Evolutionary conservation across 2,797 vertebrate genomes (phyloP).

Genomic region (Spondyliosoma cantharus): DNA sequence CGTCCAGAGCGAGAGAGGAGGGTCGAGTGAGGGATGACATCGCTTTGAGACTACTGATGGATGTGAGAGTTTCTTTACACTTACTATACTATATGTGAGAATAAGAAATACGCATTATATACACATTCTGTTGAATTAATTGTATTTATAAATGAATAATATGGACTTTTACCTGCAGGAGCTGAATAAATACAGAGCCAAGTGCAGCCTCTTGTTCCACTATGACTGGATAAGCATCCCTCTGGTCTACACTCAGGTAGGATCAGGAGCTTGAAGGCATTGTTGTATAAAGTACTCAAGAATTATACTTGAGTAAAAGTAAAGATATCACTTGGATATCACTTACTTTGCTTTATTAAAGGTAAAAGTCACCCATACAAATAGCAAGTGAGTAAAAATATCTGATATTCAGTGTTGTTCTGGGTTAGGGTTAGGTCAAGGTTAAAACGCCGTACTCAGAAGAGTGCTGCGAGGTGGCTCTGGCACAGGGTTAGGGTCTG

Average conservation of each 20-base stretch:
- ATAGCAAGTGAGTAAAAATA: too few species aligned
- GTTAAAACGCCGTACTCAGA: too few species aligned
- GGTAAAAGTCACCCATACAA: too few species aligned
- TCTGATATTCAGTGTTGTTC: too few species aligned
- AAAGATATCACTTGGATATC: too few species aligned
- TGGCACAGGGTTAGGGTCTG: too few species aligned
- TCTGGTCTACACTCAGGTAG: constrained; percentile 90
- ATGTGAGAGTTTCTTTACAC: constrained; percentile 78
- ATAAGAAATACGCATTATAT: neutral
- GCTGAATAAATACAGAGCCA: constrained; percentile 90
- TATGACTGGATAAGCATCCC: constrained; percentile 96
- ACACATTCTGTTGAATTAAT: neutral
- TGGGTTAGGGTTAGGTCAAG: too few species aligned
- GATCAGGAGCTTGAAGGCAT: neutral
- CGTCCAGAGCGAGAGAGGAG: constrained; percentile 86
- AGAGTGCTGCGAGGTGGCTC: too few species aligned
- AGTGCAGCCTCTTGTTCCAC: constrained; percentile 92
- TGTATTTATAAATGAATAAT: neutral
- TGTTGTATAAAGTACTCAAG: too few species aligned
- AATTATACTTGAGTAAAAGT: neutral
- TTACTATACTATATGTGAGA: neutral
- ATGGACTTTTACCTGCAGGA: constrained; percentile 80
- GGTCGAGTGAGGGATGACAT: constrained; percentile 88
- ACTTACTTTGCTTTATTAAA: too few species aligned
- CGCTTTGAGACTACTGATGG: constrained; percentile 89